Base-by-base conservation (phyloP, 1,140 invertebrate species). In the Stenopsyche tienmushanensis region DNA sequence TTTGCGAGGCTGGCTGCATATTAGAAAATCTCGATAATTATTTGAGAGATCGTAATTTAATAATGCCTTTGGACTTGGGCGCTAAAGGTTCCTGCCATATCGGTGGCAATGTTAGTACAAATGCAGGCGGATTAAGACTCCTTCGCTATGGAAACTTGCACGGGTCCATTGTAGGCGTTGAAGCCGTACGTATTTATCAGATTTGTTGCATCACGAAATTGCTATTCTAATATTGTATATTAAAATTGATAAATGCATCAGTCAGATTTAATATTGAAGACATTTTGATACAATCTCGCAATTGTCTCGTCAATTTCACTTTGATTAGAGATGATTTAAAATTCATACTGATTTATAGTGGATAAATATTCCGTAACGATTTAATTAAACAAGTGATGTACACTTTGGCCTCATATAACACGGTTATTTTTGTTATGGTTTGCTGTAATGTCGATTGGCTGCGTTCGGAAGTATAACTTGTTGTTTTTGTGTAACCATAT, bases 71-170 rank as follows among this genome's bases (percentile, higher is more conserved):
- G 29, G 97, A 99, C 82, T 82, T 99, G 58, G 97, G 96, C 0
- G 94, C 97, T 0, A 98, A 98, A 81, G 96, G 96, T 17, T 92
- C 90, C 55, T 99, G 97, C 75, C 90, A 98, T 42, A 97, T 99
- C 73, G 97, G 97, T 2, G 97, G 97, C 60, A 98, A 97, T 80
- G 81, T 98, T 13, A 90, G 96, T 13, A 99, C 97, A 10, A 99
- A 98, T 82, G 97, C 97, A 13, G 96, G 96, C 0, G 97, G 97
- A 1, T 76, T 99, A n/a, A 81, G 97, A 45, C 81, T 99, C 8
- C 76, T 99, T 17, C 84, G 96, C 65, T 99, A 98, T 78, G 97
- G 97, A 24, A 97, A 95, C 76, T 81, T 99, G 1, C 96, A 98
- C 74, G 95, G 93, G 2, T 92, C 86, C 71, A 84, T 98, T 1